Conservation (phyloP, 2,888 invertebrate genomes). For the Pyrrhia umbra region DNA sequence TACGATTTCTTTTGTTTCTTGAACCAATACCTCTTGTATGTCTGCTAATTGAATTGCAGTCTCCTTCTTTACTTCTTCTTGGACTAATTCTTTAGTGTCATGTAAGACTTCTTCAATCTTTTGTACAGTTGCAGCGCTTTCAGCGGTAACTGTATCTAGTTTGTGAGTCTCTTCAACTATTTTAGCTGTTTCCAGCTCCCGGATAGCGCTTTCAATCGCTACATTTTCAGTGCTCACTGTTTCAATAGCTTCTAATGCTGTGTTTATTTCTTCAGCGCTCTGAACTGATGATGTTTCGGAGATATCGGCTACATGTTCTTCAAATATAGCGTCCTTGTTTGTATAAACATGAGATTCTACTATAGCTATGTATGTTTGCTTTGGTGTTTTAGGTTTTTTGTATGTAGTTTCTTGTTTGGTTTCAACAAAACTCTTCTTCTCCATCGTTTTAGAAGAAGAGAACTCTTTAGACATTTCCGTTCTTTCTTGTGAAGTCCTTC, state of each 20-base stretch:
- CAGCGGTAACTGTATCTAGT: constrained; percentile 48
- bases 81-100: constrained; percentile 55
- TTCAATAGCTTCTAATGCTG: constrained; percentile 62
- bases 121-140: constrained; percentile 58
- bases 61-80: constrained; percentile 58
- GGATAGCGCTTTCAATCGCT: constrained; percentile 57
- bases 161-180: constrained; percentile 60
- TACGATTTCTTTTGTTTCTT: constrained; percentile 56
- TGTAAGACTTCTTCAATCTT: constrained; percentile 45
- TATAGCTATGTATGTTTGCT: constrained; percentile 81
- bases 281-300: constrained; percentile 73
- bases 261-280: constrained; percentile 69
- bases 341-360: constrained; percentile 87
- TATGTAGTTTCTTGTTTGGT: constrained; percentile 62
- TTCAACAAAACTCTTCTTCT: constrained; percentile 64
- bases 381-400: constrained; percentile 65
- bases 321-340: constrained; percentile 81
- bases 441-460: constrained; percentile 61
- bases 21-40: constrained; percentile 45
- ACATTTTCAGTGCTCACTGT: constrained; percentile 64
- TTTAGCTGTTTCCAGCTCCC: constrained; percentile 59
- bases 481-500: constrained; percentile 61
- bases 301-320: constrained; percentile 70
- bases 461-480: constrained; percentile 60
- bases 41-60: constrained; percentile 47